Conservation (phyloP, 2,113 vertebrate genomes). For the Grallaria varia region DNA sequence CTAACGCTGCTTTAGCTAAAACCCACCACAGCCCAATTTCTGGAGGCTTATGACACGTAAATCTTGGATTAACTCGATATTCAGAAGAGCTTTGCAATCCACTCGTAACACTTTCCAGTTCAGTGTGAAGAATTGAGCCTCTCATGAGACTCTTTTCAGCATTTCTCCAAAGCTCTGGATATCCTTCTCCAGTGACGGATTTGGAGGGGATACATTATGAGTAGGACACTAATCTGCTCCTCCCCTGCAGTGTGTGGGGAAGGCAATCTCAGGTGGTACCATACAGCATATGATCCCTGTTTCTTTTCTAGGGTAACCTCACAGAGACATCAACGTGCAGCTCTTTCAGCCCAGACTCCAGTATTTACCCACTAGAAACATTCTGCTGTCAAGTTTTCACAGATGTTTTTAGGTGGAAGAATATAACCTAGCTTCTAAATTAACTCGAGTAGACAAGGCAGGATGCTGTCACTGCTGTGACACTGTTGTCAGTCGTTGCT, state of each 20-base stretch:
- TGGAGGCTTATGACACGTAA: slow-evolving; percentile 31
- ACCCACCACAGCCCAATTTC: slow-evolving; percentile 22
- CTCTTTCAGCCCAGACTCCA: background rate
- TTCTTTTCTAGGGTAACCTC: background rate
- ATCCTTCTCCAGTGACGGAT: slow-evolving; percentile 28
- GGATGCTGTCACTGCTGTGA: background rate
- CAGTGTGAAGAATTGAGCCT: slow-evolving; percentile 40
- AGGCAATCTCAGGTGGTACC: background rate
- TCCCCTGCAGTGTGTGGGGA: background rate
- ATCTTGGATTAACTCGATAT: slow-evolving; percentile 59
- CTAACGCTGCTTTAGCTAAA: slow-evolving; percentile 62
- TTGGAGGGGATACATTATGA: slow-evolving; percentile 24
- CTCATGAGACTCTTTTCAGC: slow-evolving; percentile 48
- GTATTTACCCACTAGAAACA: background rate
- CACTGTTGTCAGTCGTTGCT: background rate
- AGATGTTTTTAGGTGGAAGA: background rate
- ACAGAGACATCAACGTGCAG: background rate
- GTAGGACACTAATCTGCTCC: slow-evolving; percentile 41
- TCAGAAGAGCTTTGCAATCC: slow-evolving; percentile 41
- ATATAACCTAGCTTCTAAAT: background rate
- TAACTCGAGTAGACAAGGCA: background rate
- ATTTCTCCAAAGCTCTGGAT: slow-evolving; percentile 53
- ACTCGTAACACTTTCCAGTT: slow-evolving; percentile 23
- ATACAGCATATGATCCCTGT: background rate
- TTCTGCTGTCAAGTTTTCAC: background rate